phyloP scores from a whole-genome alignment of 1,140 invertebrate species.

The Drosophila insularis region DNA sequence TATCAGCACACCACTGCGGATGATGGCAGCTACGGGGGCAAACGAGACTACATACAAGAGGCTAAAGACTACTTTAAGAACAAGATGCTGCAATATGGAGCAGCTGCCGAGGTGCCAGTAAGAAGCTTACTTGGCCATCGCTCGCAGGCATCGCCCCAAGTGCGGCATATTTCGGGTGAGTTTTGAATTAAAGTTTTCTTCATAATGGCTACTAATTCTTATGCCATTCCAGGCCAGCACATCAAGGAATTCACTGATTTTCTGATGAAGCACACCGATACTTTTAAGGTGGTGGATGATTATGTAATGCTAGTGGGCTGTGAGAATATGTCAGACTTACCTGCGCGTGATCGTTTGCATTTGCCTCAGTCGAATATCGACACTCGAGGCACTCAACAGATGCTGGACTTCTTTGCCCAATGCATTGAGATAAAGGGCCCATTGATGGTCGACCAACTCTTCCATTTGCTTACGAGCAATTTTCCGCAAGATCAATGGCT shows the following conservation, averaged over 20 bases:
- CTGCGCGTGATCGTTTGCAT: constrained; percentile 84
- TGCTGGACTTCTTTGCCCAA: constrained; percentile 90
- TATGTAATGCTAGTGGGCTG: constrained; percentile 87
- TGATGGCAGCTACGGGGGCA: constrained; percentile 84
- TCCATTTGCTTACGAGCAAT: constrained; percentile 90
- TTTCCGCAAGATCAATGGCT: constrained; percentile 91
- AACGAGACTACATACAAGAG: constrained; percentile 94
- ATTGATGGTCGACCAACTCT: constrained; percentile 92
- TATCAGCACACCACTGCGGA: constrained; percentile 85
- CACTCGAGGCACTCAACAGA: constrained; percentile 88
- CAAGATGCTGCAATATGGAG: constrained; percentile 94
- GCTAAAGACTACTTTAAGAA: constrained; percentile 97
- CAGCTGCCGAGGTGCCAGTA: constrained; percentile 95
- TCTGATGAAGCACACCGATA: constrained; percentile 91
- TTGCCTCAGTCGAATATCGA: constrained; percentile 91
- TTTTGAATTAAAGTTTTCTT: neutral
- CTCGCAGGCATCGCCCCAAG: constrained; percentile 96
- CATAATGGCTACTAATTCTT: neutral
- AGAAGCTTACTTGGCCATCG: constrained; percentile 95
- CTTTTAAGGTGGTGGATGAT: constrained; percentile 94
- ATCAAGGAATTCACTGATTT: constrained; percentile 97
- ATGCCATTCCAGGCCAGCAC: constrained; percentile 87
- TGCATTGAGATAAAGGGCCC: constrained; percentile 90
- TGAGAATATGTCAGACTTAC: constrained; percentile 84
- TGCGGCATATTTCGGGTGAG: constrained; percentile 93